Base-by-base conservation (phyloP, 1,140 invertebrate species). In the Meloidogyne chitwoodi region DNA sequence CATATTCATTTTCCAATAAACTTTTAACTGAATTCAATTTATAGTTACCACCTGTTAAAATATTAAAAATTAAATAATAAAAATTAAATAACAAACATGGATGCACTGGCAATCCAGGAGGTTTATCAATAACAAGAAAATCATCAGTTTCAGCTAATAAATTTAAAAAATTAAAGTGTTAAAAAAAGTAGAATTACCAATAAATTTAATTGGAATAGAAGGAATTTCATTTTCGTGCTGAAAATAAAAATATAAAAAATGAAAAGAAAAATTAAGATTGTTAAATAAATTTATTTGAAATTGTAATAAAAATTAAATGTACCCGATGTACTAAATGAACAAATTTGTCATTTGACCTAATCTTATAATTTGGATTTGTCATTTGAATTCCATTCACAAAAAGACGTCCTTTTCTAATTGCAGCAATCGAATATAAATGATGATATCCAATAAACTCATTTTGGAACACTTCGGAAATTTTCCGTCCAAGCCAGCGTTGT, bases 41-140 rank as follows among this genome's bases (percentile, higher is more conserved):
- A 44, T 86, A 86, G 71, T 85, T 82, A 14, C 84, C 83, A 74
- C 83, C 82, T 63, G n/a, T n/a, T n/a, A 41, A 44, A 68, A 68
- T 29, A n/a, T 11, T 22, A 26, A 26, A 65, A 73, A 1, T 0
- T 6, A 27, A 73, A 4, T 27, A 63, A 27, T 41, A 56, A 34
- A 29, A 68, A 0, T 22, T 0, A 73, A 69, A 71, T 5, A 66
- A 84, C 91, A 91, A 88, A 91, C 91, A 89, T 91, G 90, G 87
- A 92, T 92, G 88, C 91, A 93, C 94, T 89, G 97, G 97, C 90
- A 99, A 95, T 89, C 96, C 99, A 87, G 95, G 93, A 85, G 97
- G 96, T 92, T 99, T 99, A 91, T 99, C 95, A 88, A 99, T 93
- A 88, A 99, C 96, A 89, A 99, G 92, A 90, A 98, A 91, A 90